Conservation (phyloP, 2,797 vertebrate genomes). For the Peromyscus eremicus region DNA sequence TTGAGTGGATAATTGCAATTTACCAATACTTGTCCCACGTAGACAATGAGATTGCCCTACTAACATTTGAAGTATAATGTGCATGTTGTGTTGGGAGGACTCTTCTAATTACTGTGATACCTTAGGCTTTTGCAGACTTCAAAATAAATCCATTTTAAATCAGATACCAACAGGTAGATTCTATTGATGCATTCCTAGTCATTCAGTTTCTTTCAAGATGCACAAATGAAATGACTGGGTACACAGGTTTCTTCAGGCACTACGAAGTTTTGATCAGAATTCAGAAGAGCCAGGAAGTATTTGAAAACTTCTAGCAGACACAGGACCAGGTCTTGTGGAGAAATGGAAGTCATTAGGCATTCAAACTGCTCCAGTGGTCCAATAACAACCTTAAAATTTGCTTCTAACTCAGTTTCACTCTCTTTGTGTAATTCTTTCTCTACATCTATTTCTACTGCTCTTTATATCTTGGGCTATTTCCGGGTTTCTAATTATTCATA, state of each 20-base stretch:
- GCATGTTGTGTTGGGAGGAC: neutral
- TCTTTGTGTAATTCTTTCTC: neutral
- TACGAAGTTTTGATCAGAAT: neutral
- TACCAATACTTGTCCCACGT: neutral
- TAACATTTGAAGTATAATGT: neutral
- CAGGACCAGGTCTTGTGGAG: neutral
- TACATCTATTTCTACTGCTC: slow-evolving; percentile 1
- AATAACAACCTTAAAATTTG: neutral
- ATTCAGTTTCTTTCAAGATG: neutral
- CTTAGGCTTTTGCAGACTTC: neutral
- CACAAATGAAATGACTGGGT: neutral
- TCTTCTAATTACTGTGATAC: neutral
- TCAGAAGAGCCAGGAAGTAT: neutral
- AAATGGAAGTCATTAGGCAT: neutral
- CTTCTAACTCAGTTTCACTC: neutral
- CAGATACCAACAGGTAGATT: neutral
- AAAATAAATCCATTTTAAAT: neutral
- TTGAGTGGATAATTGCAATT: neutral
- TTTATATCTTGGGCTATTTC: neutral
- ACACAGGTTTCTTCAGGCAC: neutral
- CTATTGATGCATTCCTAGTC: neutral
- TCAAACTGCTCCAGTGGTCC: neutral
- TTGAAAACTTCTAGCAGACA: neutral
- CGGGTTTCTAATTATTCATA: neutral
- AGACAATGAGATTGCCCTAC: neutral